Evolutionary conservation across 2,797 vertebrate genomes (phyloP).

Genomic region (Nyctibius grandis): DNA sequence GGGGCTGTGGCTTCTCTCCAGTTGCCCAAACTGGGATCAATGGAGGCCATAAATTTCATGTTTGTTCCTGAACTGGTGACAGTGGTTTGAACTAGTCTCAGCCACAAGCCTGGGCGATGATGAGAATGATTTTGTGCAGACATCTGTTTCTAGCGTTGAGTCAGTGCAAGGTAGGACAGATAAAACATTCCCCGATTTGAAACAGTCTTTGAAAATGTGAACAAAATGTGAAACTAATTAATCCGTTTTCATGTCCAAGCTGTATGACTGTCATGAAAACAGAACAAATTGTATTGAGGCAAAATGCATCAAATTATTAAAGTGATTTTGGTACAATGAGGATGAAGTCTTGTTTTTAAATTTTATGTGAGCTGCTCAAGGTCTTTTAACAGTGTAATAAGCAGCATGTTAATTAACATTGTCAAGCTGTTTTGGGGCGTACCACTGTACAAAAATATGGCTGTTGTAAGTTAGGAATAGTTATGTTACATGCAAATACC

Average conservation of each 20-base stretch:
- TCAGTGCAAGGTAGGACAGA: constrained; percentile 50
- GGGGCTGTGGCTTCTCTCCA: background rate
- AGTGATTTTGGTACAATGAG: constrained; percentile 33
- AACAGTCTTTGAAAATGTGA: constrained; percentile 31
- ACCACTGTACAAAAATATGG: background rate
- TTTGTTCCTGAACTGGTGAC: background rate
- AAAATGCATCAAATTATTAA: constrained; percentile 42
- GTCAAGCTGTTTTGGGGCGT: constrained; percentile 26
- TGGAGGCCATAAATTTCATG: background rate
- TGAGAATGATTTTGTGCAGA: background rate
- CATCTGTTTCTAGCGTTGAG: constrained; percentile 38
- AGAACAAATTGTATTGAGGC: constrained; percentile 58
- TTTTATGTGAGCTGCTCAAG: background rate
- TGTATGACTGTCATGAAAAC: constrained; percentile 55
- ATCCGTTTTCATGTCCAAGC: constrained; percentile 52
- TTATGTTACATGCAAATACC: background rate
- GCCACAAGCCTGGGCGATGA: background rate
- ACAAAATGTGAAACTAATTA: constrained; percentile 60
- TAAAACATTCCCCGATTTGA: constrained; percentile 26
- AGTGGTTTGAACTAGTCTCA: background rate
- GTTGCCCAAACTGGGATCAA: background rate
- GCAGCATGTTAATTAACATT: constrained; percentile 1
- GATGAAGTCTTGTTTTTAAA: constrained; percentile 33
- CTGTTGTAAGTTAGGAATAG: background rate
- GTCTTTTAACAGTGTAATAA: constrained; percentile 14